Percentiles rank a stretch among this genome's conserved stretches.
Evolutionary conservation across 2,888 invertebrate genomes (phyloP).

Genomic region (Caenorhabditis becei): DNA sequence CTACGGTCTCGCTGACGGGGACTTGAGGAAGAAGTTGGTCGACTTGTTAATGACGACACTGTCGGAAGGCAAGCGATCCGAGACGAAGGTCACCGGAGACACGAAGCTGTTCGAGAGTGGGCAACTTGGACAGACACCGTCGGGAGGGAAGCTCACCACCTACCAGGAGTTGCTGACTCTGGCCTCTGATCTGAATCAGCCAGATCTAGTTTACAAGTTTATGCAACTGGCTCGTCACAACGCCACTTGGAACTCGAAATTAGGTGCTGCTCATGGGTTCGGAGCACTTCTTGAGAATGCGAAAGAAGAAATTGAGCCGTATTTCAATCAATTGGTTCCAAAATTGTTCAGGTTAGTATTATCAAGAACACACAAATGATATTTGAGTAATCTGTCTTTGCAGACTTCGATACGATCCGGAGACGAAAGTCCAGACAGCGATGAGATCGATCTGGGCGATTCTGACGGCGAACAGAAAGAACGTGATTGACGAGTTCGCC

Average conservation of each 20-base stretch:
- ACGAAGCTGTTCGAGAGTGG: constrained; percentile 93
- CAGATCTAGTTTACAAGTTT: constrained; percentile 95
- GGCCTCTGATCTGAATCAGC: constrained; percentile 94
- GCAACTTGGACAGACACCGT: constrained; percentile 90
- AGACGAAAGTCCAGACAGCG: constrained; percentile 92
- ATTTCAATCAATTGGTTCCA: constrained; percentile 91
- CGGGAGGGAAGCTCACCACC: constrained; percentile 86
- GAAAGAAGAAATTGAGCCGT: constrained; percentile 89
- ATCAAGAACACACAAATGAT: not conserved
- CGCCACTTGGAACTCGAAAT: constrained; percentile 94
- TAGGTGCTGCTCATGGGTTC: constrained; percentile 95
- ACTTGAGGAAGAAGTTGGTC: constrained; percentile 87
- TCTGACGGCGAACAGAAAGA: constrained; percentile 90
- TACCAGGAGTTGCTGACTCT: constrained; percentile 95
- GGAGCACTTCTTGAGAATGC: constrained; percentile 91
- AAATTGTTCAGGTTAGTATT: constrained; percentile 85
- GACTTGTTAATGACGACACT: constrained; percentile 89
- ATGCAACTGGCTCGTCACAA: constrained; percentile 96
- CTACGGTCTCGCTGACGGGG: constrained; percentile 89
- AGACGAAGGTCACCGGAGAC: constrained; percentile 85
- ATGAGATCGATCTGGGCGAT: constrained; percentile 96
- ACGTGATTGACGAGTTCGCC: constrained; percentile 90
- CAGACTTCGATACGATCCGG: constrained; percentile 92
- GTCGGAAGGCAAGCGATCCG: constrained; percentile 85
- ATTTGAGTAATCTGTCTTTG: not conserved